Evolutionary conservation across 2,888 invertebrate species (phyloP).

Genomic region (Synanthedon vespiformis): DNA sequence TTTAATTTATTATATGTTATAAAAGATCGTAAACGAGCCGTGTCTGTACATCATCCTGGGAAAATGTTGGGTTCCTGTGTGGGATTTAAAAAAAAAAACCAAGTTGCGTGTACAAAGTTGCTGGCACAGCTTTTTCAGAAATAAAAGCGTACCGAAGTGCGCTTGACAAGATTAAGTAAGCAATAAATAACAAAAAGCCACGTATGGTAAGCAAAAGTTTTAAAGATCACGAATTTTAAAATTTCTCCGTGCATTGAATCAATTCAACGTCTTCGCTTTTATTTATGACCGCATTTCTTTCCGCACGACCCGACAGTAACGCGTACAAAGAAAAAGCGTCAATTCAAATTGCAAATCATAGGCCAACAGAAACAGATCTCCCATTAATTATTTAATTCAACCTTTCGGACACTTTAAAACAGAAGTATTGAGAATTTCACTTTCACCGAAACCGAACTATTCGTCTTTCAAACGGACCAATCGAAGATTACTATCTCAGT

Average conservation of each 20-base stretch:
- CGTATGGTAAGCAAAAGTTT: neutral
- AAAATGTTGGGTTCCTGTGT: no score
- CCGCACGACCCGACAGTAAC: conserved; percentile 23
- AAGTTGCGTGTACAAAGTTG: no score
- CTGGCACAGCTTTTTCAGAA: no score
- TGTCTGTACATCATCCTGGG: no score
- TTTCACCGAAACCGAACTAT: conserved; percentile 55
- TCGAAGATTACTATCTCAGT: conserved; percentile 12
- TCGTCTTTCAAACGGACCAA: conserved; percentile 29
- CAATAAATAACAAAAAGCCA: no score
- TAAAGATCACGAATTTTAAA: neutral
- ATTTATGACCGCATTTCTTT: conserved; percentile 7
- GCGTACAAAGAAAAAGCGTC: conserved; percentile 5
- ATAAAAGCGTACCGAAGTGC: no score
- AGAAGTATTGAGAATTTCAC: conserved; percentile 50
- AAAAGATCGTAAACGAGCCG: no score
- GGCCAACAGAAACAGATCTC: conserved; percentile 26
- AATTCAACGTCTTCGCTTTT: neutral
- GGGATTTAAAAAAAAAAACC: no score
- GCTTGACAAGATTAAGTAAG: no score
- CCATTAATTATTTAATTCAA: conserved; percentile 51
- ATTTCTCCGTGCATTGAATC: neutral
- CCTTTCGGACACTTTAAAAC: conserved; percentile 45
- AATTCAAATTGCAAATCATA: neutral
- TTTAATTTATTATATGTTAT: no score